Evolutionary conservation across 2,888 invertebrate species (phyloP), one percentile per base, ranked within the genome.

Genomic region (Endomychus coccineus): DNA sequence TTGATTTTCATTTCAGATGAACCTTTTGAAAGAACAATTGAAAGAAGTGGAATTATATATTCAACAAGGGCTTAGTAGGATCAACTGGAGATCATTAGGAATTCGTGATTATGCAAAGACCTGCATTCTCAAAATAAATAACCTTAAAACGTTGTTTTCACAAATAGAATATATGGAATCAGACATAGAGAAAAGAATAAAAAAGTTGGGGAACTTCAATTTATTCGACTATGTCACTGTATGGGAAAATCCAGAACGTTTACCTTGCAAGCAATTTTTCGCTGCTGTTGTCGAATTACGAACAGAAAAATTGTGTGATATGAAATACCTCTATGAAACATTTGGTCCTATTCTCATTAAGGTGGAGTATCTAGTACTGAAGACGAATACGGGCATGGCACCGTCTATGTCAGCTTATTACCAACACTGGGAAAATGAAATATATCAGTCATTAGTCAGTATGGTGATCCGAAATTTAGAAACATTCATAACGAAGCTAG

Each of bases 61-160:
- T 30, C 75, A 86, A 52, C 87, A 88, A 2, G 92, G 92, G 0
- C 68, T 87, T 1, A 80, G 80, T 2, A 74, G 90, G 16, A 78
- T 89, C 36, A 85, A 83, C 27, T 94, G 94, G 92, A 82, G 81
- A 43, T 86, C 89, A 0, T 70, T 91, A 9, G 83, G 84, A 15
- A 86, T 92, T 25, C 68, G 69, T 10, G 84, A 86, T 41, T 94
- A 83, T 59, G 73, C 79, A 2, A 58, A 65, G 0, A 69, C 69
- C 29, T 78, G 82, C 47, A 66, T 70, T 31, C 58, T 61, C 17
- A 68, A 73, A 16, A 60, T 78, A 5, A 74, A 78, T 44, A 73
- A 75, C 14, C 60, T 86, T 3, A 69, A 70, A 43, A 80, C 82
- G 0, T 71, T 82, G 6, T 75, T 81, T 28, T 70, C 73, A 9